Conservation (phyloP, 2,113 vertebrate species). For the Phocoena sinus region DNA sequence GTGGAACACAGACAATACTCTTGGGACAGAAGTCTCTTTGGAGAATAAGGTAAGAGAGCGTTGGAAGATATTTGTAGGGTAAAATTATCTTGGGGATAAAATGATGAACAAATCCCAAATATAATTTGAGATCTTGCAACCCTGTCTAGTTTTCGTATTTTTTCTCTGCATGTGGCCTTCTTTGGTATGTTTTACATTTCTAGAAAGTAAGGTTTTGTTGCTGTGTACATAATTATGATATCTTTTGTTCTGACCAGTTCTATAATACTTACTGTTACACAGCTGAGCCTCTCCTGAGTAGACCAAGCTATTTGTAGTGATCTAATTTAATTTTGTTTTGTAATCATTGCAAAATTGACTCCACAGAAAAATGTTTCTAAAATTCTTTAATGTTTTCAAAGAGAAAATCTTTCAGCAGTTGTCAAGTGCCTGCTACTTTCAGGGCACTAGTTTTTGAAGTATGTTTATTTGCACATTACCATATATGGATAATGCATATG, state of each 20-base stretch:
- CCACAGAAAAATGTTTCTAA: slow-evolving; percentile 20
- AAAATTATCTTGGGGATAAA: neutral
- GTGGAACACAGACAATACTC: slow-evolving; percentile 96
- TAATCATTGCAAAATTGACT: slow-evolving; percentile 30
- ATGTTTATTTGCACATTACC: neutral
- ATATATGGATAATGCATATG: neutral
- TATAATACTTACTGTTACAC: neutral
- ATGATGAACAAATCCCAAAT: neutral
- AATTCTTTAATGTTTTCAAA: slow-evolving; percentile 28
- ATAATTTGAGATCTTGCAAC: neutral
- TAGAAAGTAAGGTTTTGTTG: slow-evolving; percentile 16
- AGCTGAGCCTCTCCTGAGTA: neutral
- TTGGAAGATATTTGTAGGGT: neutral
- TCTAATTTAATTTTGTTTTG: slow-evolving; percentile 30
- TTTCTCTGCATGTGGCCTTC: neutral
- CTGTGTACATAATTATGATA: neutral
- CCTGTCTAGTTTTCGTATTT: neutral
- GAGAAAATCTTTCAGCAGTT: neutral
- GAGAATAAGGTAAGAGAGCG: slow-evolving; percentile 91
- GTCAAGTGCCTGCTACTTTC: neutral
- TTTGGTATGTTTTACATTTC: slow-evolving; percentile 5
- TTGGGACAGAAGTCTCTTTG: slow-evolving; percentile 90
- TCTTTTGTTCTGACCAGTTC: neutral
- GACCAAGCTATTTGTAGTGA: neutral
- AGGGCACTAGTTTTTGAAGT: neutral